phyloP scores from a whole-genome alignment of 2,797 vertebrate species.

The Darevskia mixta region DNA sequence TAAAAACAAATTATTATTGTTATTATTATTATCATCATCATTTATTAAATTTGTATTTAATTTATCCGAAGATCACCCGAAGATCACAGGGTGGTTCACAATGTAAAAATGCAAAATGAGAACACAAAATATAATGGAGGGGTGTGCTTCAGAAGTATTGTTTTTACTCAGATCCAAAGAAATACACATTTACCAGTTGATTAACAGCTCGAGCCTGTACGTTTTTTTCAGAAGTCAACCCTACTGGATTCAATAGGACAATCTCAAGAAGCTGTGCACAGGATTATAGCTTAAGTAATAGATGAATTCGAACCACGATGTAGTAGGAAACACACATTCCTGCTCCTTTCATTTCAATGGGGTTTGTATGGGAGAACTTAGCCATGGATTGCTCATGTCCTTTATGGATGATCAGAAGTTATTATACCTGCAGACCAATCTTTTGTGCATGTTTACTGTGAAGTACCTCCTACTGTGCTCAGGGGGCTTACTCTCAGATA shows the following conservation, averaged over 20 bases:
- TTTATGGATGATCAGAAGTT: background rate
- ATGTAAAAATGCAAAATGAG: no score
- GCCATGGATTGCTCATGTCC: background rate
- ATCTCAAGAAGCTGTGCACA: background rate
- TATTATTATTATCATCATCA: no score
- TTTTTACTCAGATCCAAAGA: background rate
- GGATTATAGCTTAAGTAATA: background rate
- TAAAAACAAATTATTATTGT: background rate
- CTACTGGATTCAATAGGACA: background rate
- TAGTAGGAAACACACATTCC: background rate
- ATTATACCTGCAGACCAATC: background rate
- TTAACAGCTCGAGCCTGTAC: background rate
- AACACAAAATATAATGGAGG: no score
- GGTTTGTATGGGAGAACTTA: background rate
- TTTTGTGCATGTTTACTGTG: background rate
- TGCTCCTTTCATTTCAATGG: background rate
- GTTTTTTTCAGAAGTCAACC: background rate
- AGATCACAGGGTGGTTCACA: no score
- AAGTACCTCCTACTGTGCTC: background rate
- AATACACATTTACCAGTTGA: no score
- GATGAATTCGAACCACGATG: background rate
- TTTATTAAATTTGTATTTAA: no score
- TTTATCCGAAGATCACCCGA: no score
- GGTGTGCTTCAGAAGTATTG: no score
- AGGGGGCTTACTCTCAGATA: background rate